phyloP scores from a whole-genome alignment of 2,888 invertebrate species.

The Callinectes sapidus region DNA sequence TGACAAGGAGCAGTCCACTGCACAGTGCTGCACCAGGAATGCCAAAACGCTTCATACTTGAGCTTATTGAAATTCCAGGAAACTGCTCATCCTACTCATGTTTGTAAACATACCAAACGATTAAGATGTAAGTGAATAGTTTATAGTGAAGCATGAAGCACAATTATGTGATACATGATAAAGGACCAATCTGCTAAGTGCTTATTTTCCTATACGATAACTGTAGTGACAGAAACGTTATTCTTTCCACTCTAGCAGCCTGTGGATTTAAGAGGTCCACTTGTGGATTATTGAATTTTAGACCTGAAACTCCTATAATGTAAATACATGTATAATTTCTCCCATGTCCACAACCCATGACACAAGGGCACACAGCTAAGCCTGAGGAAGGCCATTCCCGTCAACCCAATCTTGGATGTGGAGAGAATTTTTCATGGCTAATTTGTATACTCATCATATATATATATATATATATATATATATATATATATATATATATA shows the following conservation, averaged over 20 bases:
- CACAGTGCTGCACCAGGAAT: conserved; percentile 48
- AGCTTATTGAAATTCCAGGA: conserved; percentile 59
- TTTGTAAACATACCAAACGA: conserved; percentile 57
- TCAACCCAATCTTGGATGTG: neutral
- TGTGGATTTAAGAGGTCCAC: conserved; percentile 35
- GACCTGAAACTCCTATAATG: conserved; percentile 59
- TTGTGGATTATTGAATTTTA: conserved; percentile 56
- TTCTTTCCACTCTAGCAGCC: conserved; percentile 47
- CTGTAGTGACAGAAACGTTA: conserved; percentile 58
- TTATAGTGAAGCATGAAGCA: conserved; percentile 66
- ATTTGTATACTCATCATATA: neutral
- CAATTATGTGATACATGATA: conserved; percentile 68
- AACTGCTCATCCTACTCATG: conserved; percentile 62
- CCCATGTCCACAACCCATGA: conserved; percentile 41
- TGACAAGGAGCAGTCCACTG: conserved; percentile 9
- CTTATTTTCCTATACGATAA: conserved; percentile 67
- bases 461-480: neutral
- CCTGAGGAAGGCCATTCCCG: neutral
- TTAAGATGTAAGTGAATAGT: conserved; percentile 57
- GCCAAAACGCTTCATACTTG: conserved; percentile 55
- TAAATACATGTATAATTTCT: conserved; percentile 58
- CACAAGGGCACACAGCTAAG: conserved; percentile 50
- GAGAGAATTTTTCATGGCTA: neutral
- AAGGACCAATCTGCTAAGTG: conserved; percentile 64
- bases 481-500: conserved; percentile 6